A percentile compares a stretch with the other conserved stretches of the same genome.
phyloP scores from a whole-genome alignment of 1,140 invertebrate species.

The Drosophila burlai region DNA sequence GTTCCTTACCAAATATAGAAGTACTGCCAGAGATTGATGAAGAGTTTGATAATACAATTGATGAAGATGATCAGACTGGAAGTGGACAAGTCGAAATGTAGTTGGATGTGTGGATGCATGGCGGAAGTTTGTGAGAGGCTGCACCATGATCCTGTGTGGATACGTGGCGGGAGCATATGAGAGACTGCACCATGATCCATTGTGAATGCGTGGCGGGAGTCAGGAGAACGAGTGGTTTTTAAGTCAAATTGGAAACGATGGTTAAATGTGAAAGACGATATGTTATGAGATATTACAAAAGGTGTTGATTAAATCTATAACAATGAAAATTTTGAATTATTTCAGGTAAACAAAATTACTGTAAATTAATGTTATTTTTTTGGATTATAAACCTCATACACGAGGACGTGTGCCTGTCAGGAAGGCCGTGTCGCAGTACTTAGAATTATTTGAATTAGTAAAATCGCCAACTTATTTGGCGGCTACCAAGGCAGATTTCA shows the following conservation, averaged over 20 bases:
- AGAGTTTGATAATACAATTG: neutral
- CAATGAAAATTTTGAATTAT: no score
- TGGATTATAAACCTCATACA: no score
- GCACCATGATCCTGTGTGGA: neutral
- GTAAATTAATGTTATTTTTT: no score
- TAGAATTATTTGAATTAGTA: no score
- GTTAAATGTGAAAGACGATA: no score
- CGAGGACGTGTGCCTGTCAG: no score
- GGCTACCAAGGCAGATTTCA: no score
- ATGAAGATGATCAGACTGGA: neutral
- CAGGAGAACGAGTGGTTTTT: neutral
- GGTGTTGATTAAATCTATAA: no score
- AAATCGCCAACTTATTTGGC: no score
- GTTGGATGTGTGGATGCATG: neutral
- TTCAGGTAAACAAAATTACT: no score
- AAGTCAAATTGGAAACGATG: neutral
- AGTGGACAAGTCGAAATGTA: neutral
- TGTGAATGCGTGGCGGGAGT: neutral
- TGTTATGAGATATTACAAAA: no score
- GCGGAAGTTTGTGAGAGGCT: neutral
- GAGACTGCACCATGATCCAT: neutral
- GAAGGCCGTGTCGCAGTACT: no score
- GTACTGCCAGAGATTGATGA: neutral
- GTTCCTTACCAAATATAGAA: neutral
- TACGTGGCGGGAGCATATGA: neutral